Evolutionary conservation across 1,140 invertebrate species (phyloP), one percentile per base, ranked within the genome.

Genomic region (Lepidurus arcticus): DNA sequence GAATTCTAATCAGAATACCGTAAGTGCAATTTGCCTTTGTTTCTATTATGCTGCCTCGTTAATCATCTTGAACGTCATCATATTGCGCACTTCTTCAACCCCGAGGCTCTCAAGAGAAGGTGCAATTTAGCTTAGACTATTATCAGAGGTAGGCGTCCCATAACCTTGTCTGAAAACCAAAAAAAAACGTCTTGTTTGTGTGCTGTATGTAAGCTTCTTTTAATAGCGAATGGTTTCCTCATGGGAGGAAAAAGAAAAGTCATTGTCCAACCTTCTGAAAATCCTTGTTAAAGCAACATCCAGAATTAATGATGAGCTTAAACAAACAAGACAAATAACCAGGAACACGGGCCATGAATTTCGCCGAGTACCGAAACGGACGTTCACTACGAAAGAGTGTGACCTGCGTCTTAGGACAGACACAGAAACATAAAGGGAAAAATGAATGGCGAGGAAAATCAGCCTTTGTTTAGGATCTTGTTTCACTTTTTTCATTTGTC

Each of bases 221-320:
- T 65, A 65, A 65, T 65, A 65, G 21, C 53, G n/a, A 65, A 16
- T 65, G 53, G 21, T 16, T 65, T 21, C 1, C 16, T 21, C 6
- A 16, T 7, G 7, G 21, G 21, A 65, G 21, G 13, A 65, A 47
- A 47, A 47, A 47, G 16, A 47, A 47, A 47, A 47, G 16, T 11
- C 16, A 47, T 21, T 65, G 6, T 5, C 53, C 53, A 21, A 65
- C 53, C 53, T 65, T 65, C n/a, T 21, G 16, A 65, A 65, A 13
- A 65, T 65, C 53, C 53, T 65, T 65, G 53, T 65, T 65, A 65
- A 65, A 9, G 53, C 53, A 65, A 65, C 53, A 65, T 65, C n/a
- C 16, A 65, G 13, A 21, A 65, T 65, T 65, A 65, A 65, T 7
- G 53, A 21, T 21, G 21, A 65, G 16, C 53, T 65, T 13, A 65